These are phyloP conservation scores for Passerina amoena DNA, from an alignment of 2,113 vertebrate species.

Conservation along the genomic window DNA sequence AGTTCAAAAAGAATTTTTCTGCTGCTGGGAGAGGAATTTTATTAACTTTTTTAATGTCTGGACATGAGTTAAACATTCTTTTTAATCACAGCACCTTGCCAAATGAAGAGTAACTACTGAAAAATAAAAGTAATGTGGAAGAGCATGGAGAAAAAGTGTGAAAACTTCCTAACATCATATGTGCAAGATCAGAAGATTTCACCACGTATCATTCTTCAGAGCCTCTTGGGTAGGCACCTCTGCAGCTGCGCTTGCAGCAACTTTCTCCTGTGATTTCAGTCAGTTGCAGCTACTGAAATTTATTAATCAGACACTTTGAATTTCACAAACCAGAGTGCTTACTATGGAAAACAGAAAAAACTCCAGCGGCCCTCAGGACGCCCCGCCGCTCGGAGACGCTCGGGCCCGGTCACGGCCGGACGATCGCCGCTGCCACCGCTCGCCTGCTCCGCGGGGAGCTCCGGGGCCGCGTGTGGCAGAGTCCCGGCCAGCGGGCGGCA, in stretches of 20 bases:
- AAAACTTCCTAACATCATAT: background rate
- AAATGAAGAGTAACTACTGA: background rate
- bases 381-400: background rate
- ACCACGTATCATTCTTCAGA: too few species aligned
- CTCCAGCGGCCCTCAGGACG: too few species aligned
- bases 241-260: background rate
- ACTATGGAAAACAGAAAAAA: background rate
- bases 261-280: background rate
- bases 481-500: background rate
- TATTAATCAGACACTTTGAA: background rate
- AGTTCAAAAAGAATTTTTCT: background rate
- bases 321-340: background rate
- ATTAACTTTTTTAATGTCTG: background rate
- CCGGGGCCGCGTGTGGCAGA: background rate
- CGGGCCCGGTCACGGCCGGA: too few species aligned
- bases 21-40: background rate
- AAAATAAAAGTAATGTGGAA: background rate
- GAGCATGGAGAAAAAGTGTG: rapidly evolving
- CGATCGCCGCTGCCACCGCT: rapidly evolving
- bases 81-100: background rate
- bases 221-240: background rate
- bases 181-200: background rate
- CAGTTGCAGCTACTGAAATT: background rate
- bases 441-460: background rate
- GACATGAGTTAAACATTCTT: background rate